Evolutionary conservation across 53 echinoderm and acorn worm genomes (phyloP), one percentile per base, ranked within the genome.

Genomic region (Hippasteria phrygiana): DNA sequence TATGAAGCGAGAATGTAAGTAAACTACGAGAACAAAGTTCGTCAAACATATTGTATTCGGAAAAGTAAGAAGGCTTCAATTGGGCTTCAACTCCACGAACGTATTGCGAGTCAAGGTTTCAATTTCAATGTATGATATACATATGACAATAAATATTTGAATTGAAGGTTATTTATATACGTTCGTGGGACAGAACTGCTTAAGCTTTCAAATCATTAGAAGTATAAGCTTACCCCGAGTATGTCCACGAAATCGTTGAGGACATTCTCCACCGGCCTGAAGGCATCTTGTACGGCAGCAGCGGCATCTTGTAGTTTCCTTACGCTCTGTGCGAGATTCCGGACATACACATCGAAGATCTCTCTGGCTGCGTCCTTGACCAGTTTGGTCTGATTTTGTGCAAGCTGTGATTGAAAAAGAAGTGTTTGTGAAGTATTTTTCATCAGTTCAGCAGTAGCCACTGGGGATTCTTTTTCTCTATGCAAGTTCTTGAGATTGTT

Each of bases 271-370:
- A 97, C 88, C 31, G 97, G 97, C 54, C 74, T n/a, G 67, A 97
- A 95, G 14, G 89, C 70, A 37, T 81, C 87, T 13, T 80, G 71
- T 3, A 97, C 92, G 6, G 73, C 69, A n/a, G 48, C 59, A 0
- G 89, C 89, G 17, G 93, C 81, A 22, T 83, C 77, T 50, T 95
- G 87, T 1, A 97, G 80, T 32, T 81, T 92, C 1, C 64, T 41
- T 14, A 95, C 87, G 46, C 92, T 95, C 1, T 86, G 33, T 16
- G 87, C 74, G 4, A 97, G 48, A 1, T 88, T 93, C 32, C 33
- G 31, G 2, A 97, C 92, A 71, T 97, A 95, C 14, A 80, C 89
- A 71, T 97, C 92, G 2, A 97, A 91, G 17, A 93, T 90, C 32
- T 92, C 77, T 27, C 75, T 81, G 9, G 93, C 92, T 7, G 92